Evolutionary conservation across 1,140 invertebrate genomes (phyloP).

Genomic region (Lepidotrigona ventralis): DNA sequence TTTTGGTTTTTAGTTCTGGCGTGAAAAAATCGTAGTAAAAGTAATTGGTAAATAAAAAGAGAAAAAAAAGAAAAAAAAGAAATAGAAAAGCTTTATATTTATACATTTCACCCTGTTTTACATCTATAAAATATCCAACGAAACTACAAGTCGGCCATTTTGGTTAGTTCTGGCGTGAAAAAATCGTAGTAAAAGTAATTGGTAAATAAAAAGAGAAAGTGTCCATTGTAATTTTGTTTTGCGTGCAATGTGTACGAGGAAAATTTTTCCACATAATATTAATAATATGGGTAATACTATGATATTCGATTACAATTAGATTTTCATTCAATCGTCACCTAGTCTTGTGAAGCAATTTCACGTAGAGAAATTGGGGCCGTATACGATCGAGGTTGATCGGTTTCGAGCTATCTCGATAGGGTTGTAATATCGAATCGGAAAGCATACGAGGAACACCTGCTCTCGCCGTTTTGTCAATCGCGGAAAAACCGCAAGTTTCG

Average conservation of each 20-base stretch:
- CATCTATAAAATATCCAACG: no score
- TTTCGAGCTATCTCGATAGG: background rate
- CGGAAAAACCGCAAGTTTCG: background rate
- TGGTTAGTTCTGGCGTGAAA: no score
- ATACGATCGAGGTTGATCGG: background rate
- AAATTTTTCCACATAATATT: background rate
- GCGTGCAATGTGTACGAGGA: background rate
- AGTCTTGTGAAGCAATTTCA: background rate
- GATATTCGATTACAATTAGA: background rate
- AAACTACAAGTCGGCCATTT: no score
- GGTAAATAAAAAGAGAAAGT: no score
- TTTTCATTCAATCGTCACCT: background rate
- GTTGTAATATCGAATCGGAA: background rate
- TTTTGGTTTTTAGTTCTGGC: no score
- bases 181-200: no score
- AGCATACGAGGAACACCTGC: background rate
- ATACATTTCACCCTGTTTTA: no score
- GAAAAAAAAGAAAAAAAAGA: no score
- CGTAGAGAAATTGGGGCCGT: background rate
- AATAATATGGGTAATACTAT: background rate
- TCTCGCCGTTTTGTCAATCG: conserved; percentile 8
- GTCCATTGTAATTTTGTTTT: no score
- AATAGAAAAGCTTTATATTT: no score
- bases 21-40: no score
- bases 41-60: no score